Evolutionary conservation across 2,888 invertebrate genomes (phyloP), one percentile per base, ranked within the genome.

Genomic region (Cerastis rubricosa): DNA sequence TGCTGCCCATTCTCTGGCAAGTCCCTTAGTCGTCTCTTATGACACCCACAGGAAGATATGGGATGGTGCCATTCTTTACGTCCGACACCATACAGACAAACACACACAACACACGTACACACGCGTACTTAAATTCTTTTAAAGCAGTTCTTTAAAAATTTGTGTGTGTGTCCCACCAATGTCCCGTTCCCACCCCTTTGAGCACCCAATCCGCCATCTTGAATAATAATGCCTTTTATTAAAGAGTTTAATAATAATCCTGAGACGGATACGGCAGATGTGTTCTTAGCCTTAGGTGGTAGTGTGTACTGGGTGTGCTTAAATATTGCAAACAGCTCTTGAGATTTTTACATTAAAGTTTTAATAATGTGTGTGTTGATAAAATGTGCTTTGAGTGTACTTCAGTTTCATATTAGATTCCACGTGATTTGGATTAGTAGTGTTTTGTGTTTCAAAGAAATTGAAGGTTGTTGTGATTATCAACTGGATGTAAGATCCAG

Each of bases 181-280:
- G 75, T 83, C 66, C 83, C 79, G 76, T 76, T 83, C 83, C 84
- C 89, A 88, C 89, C 89, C 86, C 87, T 78, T 88, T 78, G 70
- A 83, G 94, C 95, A 95, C 95, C 95, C 94, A 94, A 79, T 80
- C 93, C 90, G 95, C 95, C 96, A 96, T 95, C 90, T 95, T 95
- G 92, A 76, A 85, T 93, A 92, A 93, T 94, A 92, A 92, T 92
- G 35, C 92, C 25, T 93, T 94, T 93, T 93, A 92, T 92, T 90
- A 93, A 93, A 93, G 92, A 92, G 91, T 92, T 90, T 90, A 89
- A 92, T 92, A 93, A 92, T 94, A 95, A 93, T 92, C 90, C 91
- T 87, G 90, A 89, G 89, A 90, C 88, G 89, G 90, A 87, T 89
- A 85, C 84, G 88, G 88, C 88, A 88, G 88, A 88, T 89, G 88